A percentile compares a stretch with the other conserved stretches of the same genome.
These are phyloP conservation scores for Phoeniculus purpureus DNA, from an alignment of 2,797 vertebrate species.

Conservation along the genomic window DNA sequence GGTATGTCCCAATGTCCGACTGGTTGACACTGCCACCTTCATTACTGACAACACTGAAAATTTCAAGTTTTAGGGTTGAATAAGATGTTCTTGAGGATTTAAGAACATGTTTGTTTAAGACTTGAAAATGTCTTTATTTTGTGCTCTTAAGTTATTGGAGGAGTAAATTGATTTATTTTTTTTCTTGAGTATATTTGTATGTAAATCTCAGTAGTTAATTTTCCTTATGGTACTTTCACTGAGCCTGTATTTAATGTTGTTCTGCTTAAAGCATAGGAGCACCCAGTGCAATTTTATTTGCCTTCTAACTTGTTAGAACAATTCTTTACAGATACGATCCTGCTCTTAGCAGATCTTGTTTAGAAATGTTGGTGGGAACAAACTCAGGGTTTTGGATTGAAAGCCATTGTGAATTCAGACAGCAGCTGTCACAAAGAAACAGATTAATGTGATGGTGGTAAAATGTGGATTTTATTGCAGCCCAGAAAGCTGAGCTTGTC, in stretches of 20 bases:
- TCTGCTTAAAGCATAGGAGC: neutral
- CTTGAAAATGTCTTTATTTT: neutral
- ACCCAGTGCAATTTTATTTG: neutral
- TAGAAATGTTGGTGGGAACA: neutral
- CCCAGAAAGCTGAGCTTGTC: too few relatives aligned
- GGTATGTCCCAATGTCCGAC: fast-evolving
- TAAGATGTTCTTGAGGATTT: neutral
- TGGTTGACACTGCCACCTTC: neutral
- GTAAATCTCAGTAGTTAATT: neutral
- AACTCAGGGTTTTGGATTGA: neutral
- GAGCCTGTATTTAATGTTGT: neutral
- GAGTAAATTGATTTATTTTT: neutral
- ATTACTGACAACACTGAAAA: neutral
- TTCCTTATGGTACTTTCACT: neutral
- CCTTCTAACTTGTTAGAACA: neutral
- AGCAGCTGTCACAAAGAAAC: neutral
- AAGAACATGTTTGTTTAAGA: neutral
- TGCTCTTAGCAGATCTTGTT: neutral
- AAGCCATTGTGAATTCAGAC: neutral
- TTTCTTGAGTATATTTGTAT: neutral
- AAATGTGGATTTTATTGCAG: neutral
- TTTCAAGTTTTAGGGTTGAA: neutral
- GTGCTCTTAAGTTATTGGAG: neutral
- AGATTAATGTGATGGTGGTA: neutral
- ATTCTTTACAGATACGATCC: neutral